Conservation (phyloP, 2,888 invertebrate species). For the Drosophila nigritarsus region DNA sequence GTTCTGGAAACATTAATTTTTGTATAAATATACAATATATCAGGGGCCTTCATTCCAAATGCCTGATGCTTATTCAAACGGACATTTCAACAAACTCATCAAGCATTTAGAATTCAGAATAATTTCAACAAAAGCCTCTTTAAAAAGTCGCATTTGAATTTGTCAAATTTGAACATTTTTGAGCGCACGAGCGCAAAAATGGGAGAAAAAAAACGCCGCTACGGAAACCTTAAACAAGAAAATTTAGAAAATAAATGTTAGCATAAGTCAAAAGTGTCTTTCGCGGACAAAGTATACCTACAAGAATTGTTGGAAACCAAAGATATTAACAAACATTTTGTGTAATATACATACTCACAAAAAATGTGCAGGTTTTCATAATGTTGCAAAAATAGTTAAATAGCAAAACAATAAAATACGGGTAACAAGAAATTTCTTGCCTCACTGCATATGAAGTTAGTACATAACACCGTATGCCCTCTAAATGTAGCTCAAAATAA, state of each 20-base stretch:
- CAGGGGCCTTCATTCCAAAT: conserved; percentile 34
- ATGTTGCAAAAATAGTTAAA: conserved; percentile 19
- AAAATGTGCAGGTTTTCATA: conserved; percentile 48
- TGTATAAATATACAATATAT: neutral
- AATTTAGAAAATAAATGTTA: conserved; percentile 51
- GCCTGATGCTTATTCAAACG: conserved; percentile 25
- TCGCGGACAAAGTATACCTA: conserved; percentile 16
- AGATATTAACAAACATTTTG: conserved; percentile 20
- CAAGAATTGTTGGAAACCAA: conserved; percentile 23
- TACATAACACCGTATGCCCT: conserved; percentile 17
- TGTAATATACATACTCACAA: conserved; percentile 18
- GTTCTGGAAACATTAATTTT: neutral
- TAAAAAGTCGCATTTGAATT: conserved; percentile 22
- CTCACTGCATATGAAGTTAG: conserved; percentile 25
- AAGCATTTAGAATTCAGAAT: conserved; percentile 15
- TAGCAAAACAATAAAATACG: conserved; percentile 38
- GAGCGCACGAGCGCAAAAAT: conserved; percentile 46
- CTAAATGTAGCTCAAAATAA: conserved; percentile 18
- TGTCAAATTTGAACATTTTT: conserved; percentile 43
- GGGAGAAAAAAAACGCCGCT: conserved; percentile 68
- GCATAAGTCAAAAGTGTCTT: conserved; percentile 36
- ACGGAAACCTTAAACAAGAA: conserved; percentile 69
- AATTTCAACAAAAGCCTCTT: conserved; percentile 6
- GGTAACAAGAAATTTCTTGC: conserved; percentile 49
- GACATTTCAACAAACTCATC: conserved; percentile 27